Conservation (phyloP, 1,140 invertebrate genomes). For the Adelges cooleyi region DNA sequence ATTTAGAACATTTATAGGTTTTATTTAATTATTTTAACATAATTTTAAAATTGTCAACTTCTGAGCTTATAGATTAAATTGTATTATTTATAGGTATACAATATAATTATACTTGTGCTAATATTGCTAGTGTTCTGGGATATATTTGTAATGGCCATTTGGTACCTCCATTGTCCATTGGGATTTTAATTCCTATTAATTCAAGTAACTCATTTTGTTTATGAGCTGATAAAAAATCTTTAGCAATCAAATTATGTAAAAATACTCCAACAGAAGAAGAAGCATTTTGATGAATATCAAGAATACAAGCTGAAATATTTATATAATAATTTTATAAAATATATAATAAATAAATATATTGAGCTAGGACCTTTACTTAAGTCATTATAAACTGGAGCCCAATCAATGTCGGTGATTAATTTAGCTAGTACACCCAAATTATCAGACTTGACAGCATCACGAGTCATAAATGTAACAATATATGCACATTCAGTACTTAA, state of each 20-base stretch:
- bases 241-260: constrained; percentile 71
- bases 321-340: no score
- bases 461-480: constrained; percentile 47
- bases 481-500: constrained; percentile 50
- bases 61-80: no score
- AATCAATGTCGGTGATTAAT: constrained; percentile 73
- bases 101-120: constrained; percentile 49
- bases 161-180: constrained; percentile 38
- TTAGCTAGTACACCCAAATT: constrained; percentile 71
- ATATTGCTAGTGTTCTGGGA: constrained; percentile 67
- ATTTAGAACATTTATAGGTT: no score
- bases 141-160: constrained; percentile 75
- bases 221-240: constrained; percentile 51
- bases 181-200: constrained; percentile 63
- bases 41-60: no score
- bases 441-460: constrained; percentile 53
- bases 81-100: constrained; percentile 34
- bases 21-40: no score
- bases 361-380: background rate
- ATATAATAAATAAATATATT: constrained; percentile 45
- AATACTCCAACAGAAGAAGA: constrained; percentile 66
- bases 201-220: constrained; percentile 60
- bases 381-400: constrained; percentile 59
- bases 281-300: constrained; percentile 45
- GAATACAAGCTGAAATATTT: constrained; percentile 43